Conservation (phyloP, 2,113 vertebrate genomes). For the Spizaetus ornatus region DNA sequence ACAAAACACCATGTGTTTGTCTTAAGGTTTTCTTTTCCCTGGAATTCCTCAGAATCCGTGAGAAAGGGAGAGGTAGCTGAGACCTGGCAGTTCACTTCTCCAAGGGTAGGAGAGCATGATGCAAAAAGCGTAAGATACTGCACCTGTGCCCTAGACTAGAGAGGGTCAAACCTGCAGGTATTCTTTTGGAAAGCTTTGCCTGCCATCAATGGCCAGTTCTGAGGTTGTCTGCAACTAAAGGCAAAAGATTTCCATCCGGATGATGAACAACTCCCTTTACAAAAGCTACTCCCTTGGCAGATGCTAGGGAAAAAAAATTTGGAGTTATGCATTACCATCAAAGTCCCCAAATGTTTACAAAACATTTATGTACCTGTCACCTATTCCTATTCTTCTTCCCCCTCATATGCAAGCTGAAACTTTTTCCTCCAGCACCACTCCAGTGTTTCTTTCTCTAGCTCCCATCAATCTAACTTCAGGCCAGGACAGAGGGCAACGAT, state of each 20-base stretch:
- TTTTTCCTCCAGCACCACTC: not conserved
- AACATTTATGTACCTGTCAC: not conserved
- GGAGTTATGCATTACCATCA: not conserved
- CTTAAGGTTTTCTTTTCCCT: not conserved
- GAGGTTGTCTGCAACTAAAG: not conserved
- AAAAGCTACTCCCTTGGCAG: not conserved
- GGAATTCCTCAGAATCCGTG: not conserved
- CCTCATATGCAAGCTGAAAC: not conserved
- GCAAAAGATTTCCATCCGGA: not conserved
- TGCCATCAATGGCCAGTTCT: not conserved
- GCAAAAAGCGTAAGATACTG: not conserved
- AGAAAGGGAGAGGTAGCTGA: not conserved
- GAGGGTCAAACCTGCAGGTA: not conserved
- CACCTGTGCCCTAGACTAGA: no score
- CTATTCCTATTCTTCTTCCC: not conserved
- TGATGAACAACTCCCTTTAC: not conserved
- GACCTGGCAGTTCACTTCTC: not conserved
- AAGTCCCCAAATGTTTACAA: not conserved
- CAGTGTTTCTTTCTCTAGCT: not conserved
- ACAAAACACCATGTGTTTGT: not conserved
- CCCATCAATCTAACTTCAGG: not conserved
- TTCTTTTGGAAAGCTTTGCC: not conserved
- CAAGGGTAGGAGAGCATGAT: no score
- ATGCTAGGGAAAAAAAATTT: not conserved
- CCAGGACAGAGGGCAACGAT: not conserved